These are phyloP conservation scores for Stegostoma tigrinum DNA, from an alignment of 2,113 vertebrate species.

Conservation along the genomic window DNA sequence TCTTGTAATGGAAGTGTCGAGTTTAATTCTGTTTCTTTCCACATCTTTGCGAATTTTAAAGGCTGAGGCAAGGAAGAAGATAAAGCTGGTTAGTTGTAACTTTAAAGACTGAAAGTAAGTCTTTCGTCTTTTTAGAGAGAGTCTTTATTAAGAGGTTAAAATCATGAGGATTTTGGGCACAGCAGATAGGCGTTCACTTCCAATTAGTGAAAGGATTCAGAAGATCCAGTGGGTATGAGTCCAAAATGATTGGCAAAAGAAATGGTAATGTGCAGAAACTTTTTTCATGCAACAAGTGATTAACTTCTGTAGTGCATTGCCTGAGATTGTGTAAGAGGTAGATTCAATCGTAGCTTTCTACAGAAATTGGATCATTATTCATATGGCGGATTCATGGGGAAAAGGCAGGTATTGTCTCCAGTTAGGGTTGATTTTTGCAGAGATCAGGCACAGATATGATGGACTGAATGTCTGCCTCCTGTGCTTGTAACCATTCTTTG, in stretches of 20 bases:
- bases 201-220: background rate
- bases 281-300: background rate
- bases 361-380: background rate
- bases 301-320: background rate
- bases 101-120: background rate
- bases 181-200: background rate
- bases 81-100: too few species aligned
- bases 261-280: background rate
- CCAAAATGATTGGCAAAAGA: background rate
- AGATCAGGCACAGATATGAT: too few species aligned
- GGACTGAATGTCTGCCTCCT: background rate
- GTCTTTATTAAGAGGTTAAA: background rate
- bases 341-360: background rate
- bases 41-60: background rate
- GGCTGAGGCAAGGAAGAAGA: background rate
- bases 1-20: background rate
- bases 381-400: background rate
- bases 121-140: background rate
- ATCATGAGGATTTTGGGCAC: background rate
- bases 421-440: background rate
- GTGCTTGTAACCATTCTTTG: background rate
- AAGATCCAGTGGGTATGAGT: background rate
- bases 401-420: background rate
- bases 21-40: background rate
- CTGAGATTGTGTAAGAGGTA: background rate